Evolutionary conservation across 2,888 invertebrate genomes (phyloP), one percentile per base, ranked within the genome.

Genomic region (Hedychridium roseum): DNA sequence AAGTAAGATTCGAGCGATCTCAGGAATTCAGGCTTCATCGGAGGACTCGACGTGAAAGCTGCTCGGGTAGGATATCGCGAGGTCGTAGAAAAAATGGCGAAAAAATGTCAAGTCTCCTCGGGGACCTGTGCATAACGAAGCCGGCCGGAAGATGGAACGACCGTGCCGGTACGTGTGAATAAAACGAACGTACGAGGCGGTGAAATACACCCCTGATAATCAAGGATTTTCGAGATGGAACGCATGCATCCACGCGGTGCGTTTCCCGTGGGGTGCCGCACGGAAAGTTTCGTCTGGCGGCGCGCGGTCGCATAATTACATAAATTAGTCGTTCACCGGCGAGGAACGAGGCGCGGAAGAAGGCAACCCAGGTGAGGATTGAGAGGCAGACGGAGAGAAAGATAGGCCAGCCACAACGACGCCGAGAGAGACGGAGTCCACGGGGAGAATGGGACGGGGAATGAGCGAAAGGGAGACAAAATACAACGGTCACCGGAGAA

Each of bases 291-390:
- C 52, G 12, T 45, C 41, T 40, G 51, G 36, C 54, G 49, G 53
- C 39, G 46, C 46, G 43, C 53, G 51, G 57, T 56, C 55, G 57
- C 53, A 65, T 71, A 70, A 71, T 71, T 71, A 68, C 67, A 67
- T 67, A 68, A 71, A 71, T 71, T 70, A 68, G 59, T 46, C 50
- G 54, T 45, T 51, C 50, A 31, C 50, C 57, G 50, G 37, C 50
- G 53, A 26, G 45, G 20, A 16, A 46, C 2, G 47, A 35, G 23
- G 12, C n/a, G n/a, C n/a, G n/a, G n/a, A n/a, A n/a, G n/a, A n/a
- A n/a, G n/a, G n/a, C n/a, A n/a, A n/a, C n/a, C n/a, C n/a, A 6
- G 17, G 26, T n/a, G 1, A 3, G 4, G 7, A 14, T 15, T 16
- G 17, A 1, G n/a, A n/a, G n/a, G n/a, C n/a, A n/a, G n/a, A n/a